phyloP scores from a whole-genome alignment of 2,797 vertebrate genomes.

The Thripadectes ignobilis region DNA sequence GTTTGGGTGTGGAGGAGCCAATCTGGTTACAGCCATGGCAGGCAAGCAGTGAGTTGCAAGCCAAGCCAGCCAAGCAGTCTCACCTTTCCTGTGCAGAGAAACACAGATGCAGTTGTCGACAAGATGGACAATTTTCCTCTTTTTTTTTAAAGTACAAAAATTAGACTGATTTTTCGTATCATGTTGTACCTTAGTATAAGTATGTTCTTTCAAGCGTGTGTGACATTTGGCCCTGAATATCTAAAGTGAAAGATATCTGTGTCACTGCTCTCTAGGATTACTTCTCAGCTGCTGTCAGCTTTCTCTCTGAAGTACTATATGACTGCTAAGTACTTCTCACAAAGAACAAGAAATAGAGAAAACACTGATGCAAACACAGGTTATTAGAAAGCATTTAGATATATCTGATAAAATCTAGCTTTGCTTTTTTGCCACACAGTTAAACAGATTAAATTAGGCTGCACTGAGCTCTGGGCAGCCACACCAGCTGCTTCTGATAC shows the following conservation, averaged over 20 bases:
- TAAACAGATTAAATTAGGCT: constrained; percentile 22
- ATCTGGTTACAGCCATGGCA: accelerated
- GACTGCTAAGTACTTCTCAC: constrained; percentile 20
- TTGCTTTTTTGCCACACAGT: constrained; percentile 17
- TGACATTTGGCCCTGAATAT: not conserved
- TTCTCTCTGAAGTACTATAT: constrained; percentile 11
- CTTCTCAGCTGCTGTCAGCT: not conserved
- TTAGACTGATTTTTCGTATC: not conserved
- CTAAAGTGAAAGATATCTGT: not conserved
- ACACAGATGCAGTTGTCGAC: no score
- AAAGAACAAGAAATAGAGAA: not conserved
- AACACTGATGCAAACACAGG: constrained; percentile 2
- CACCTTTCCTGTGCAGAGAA: not conserved
- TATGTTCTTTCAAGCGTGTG: not conserved
- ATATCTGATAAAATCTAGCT: constrained; percentile 13
- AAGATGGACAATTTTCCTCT: not conserved
- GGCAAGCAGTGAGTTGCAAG: not conserved
- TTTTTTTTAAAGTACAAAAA: not conserved
- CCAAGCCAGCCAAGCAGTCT: not conserved
- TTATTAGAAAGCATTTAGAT: constrained; percentile 34
- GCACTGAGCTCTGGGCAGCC: not conserved
- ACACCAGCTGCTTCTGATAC: not conserved
- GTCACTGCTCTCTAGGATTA: constrained; percentile 16
- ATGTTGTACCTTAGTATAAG: not conserved
- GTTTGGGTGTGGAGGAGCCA: not conserved